A percentile compares a stretch with the other conserved stretches of the same genome.
These are phyloP conservation scores for Apamea anceps DNA, from an alignment of 2,888 invertebrate genomes.

Conservation along the genomic window DNA sequence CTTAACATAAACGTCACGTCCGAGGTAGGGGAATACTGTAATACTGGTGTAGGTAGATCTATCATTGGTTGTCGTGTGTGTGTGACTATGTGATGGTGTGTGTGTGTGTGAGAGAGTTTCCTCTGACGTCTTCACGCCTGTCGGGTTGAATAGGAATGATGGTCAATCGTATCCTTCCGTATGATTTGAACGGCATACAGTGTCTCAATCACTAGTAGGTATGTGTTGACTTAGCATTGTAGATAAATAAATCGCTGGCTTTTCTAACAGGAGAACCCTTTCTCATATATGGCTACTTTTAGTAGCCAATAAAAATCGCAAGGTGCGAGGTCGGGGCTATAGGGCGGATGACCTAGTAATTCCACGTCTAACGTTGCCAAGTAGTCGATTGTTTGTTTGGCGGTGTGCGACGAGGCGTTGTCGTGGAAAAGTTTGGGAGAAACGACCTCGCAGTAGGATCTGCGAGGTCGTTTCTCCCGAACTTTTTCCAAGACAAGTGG, in stretches of 20 bases:
- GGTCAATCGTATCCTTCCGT: constrained; percentile 28
- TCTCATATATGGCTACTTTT: background rate
- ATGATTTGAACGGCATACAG: constrained; percentile 21
- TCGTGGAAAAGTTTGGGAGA: no score
- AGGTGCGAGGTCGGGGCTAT: no score
- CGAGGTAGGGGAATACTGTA: constrained; percentile 1
- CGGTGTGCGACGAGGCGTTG: no score
- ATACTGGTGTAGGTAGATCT: constrained; percentile 25
- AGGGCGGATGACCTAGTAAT: no score
- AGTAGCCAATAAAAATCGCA: no score
- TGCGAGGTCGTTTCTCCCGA: no score
- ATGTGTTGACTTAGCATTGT: background rate
- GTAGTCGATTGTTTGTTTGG: no score
- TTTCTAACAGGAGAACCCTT: background rate
- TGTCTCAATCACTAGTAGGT: background rate
- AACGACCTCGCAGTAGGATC: no score
- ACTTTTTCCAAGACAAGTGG: no score
- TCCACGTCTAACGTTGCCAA: no score
- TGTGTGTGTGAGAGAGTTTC: background rate
- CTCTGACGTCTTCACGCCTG: constrained; percentile 36
- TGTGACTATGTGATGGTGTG: background rate
- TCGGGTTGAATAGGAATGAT: constrained; percentile 42
- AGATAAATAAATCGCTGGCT: background rate
- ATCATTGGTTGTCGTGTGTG: constrained; percentile 1
- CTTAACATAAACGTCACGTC: constrained; percentile 56